Evolutionary conservation across 2,888 invertebrate genomes (phyloP).

Genomic region (Agrotis segetum): DNA sequence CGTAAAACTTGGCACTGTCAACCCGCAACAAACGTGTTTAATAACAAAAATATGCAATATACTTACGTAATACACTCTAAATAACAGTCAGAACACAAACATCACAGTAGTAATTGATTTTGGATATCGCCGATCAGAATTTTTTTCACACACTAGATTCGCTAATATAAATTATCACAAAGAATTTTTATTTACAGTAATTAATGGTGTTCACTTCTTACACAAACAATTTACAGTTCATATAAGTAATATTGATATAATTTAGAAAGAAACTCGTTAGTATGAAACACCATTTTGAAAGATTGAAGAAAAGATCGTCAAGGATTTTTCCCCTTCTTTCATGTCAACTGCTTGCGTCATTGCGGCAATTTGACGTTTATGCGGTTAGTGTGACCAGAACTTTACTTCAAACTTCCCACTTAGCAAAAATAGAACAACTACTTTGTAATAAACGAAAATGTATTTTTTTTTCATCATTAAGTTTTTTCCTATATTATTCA

Average conservation of each 20-base stretch:
- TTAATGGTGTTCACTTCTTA: slow-evolving; percentile 69
- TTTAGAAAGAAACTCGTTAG: slow-evolving; percentile 86
- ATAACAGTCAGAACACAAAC: slow-evolving; percentile 84
- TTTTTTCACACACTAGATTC: slow-evolving; percentile 66
- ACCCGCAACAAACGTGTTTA: slow-evolving; percentile 69
- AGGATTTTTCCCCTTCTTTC: slow-evolving; percentile 83
- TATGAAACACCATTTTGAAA: slow-evolving; percentile 89
- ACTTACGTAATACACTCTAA: slow-evolving; percentile 89
- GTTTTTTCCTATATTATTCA: too few relatives aligned
- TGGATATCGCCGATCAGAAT: slow-evolving; percentile 68
- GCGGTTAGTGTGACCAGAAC: slow-evolving; percentile 55
- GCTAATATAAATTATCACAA: slow-evolving; percentile 69
- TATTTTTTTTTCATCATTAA: too few relatives aligned
- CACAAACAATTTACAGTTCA: slow-evolving; percentile 75
- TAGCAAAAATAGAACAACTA: background rate
- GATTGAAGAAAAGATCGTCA: slow-evolving; percentile 86
- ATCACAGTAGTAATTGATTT: slow-evolving; percentile 84
- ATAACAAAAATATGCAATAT: slow-evolving; percentile 79
- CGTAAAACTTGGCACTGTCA: slow-evolving; percentile 58
- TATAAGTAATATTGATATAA: slow-evolving; percentile 80
- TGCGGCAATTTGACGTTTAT: slow-evolving; percentile 83
- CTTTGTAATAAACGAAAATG: background rate
- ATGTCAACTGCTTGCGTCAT: slow-evolving; percentile 83
- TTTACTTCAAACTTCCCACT: background rate
- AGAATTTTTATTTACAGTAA: slow-evolving; percentile 71